Evolutionary conservation across 2,797 vertebrate genomes (phyloP).

Genomic region (Rhinogobio ventralis): DNA sequence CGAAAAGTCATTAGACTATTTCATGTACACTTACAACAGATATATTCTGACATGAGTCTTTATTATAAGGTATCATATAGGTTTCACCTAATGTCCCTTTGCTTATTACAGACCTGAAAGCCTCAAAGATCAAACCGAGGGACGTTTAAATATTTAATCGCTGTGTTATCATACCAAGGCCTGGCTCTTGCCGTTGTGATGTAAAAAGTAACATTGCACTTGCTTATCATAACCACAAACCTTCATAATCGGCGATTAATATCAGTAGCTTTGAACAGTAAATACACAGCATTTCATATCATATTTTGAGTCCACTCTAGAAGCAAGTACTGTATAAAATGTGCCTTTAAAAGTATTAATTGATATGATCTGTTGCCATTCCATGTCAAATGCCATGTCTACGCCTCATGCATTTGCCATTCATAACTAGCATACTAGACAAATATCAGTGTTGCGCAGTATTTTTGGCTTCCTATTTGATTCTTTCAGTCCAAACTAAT

Average conservation of each 20-base stretch:
- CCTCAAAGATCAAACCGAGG: slow-evolving; percentile 71
- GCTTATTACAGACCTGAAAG: slow-evolving; percentile 61
- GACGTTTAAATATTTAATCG: slow-evolving; percentile 72
- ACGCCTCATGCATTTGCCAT: slow-evolving; percentile 53
- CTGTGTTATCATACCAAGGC: slow-evolving; percentile 51
- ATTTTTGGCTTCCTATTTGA: slow-evolving; percentile 48
- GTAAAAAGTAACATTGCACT: slow-evolving; percentile 55
- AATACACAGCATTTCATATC: slow-evolving; percentile 60
- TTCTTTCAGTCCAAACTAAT: slow-evolving; percentile 23
- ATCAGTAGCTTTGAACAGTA: slow-evolving; percentile 56
- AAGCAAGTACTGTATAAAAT: slow-evolving; percentile 73
- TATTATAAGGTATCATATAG: slow-evolving; percentile 25
- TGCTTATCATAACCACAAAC: slow-evolving; percentile 39
- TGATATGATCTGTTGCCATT: slow-evolving; percentile 56
- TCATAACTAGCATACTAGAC: slow-evolving; percentile 46
- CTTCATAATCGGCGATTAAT: slow-evolving; percentile 38
- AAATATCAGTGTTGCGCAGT: slow-evolving; percentile 47
- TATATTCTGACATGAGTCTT: background rate
- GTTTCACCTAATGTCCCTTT: slow-evolving; percentile 57
- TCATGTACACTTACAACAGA: slow-evolving; percentile 18
- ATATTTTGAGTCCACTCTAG: slow-evolving; percentile 60
- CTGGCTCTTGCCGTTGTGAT: slow-evolving; percentile 57
- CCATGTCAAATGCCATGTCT: slow-evolving; percentile 55
- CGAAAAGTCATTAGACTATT: slow-evolving; percentile 4
- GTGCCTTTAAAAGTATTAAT: slow-evolving; percentile 76